These are phyloP conservation scores for Argyresthia goedartella DNA, from an alignment of 2,888 invertebrate species.

Conservation along the genomic window DNA sequence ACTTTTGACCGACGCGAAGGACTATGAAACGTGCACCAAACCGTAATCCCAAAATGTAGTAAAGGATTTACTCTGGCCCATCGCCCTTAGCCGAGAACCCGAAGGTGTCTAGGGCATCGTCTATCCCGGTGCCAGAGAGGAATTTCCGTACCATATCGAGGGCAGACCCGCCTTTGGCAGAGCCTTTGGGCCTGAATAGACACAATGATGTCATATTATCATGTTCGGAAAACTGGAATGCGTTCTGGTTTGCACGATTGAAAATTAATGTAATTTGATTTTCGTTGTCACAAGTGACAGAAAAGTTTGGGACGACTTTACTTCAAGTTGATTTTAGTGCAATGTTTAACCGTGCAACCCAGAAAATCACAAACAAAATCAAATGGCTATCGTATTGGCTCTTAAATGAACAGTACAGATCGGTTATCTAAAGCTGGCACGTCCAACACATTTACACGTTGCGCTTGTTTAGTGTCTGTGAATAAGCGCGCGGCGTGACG, in stretches of 20 bases:
- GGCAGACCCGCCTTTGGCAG: slow-evolving; percentile 29
- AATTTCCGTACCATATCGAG: slow-evolving; percentile 52
- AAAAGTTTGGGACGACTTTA: not conserved
- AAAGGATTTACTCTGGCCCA: not conserved
- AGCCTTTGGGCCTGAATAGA: slow-evolving; percentile 48
- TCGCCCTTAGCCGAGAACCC: slow-evolving; percentile 23
- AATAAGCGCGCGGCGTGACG: too few relatives aligned
- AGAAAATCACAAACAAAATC: too few relatives aligned
- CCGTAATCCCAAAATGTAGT: not conserved
- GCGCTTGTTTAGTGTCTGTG: too few relatives aligned
- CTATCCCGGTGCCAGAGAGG: slow-evolving; percentile 50
- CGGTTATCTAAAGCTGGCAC: too few relatives aligned
- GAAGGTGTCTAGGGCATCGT: slow-evolving; percentile 43
- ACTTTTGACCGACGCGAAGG: too few relatives aligned
- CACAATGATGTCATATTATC: slow-evolving; percentile 2
- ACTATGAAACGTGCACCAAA: too few relatives aligned
- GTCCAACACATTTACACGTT: too few relatives aligned
- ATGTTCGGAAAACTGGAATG: too few relatives aligned
- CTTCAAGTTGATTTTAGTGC: too few relatives aligned
- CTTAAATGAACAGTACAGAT: too few relatives aligned
- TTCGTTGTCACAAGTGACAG: not conserved
- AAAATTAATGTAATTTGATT: not conserved
- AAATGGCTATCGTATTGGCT: too few relatives aligned
- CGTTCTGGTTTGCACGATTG: not conserved
- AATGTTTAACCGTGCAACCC: too few relatives aligned